phyloP scores from a whole-genome alignment of 2,113 vertebrate species.

The Gopherus flavomarginatus region DNA sequence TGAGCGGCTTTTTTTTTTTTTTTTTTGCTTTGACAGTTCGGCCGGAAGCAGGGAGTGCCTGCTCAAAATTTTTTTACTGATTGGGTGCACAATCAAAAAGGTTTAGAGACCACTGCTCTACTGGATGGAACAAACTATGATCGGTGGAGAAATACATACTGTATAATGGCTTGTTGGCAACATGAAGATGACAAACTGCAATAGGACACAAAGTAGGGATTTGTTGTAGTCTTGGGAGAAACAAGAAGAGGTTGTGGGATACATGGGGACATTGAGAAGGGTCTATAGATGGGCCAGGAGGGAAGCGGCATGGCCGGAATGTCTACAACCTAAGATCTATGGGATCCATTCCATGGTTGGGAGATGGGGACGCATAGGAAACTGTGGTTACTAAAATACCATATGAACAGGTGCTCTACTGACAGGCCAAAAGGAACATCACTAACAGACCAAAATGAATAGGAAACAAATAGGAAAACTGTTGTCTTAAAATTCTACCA shows the following conservation, averaged over 20 bases:
- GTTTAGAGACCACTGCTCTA: not conserved
- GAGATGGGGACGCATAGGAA: not conserved
- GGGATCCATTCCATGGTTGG: not conserved
- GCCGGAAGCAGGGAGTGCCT: no score
- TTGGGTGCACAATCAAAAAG: no score
- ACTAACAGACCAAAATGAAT: not conserved
- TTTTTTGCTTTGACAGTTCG: no score
- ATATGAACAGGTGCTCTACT: not conserved
- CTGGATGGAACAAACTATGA: not conserved
- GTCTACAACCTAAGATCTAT: not conserved
- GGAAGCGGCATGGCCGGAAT: not conserved
- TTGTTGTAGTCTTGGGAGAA: not conserved
- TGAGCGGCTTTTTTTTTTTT: no score
- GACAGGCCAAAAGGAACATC: not conserved
- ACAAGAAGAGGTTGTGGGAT: not conserved
- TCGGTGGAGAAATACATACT: not conserved
- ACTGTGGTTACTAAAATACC: not conserved
- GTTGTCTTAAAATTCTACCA: not conserved
- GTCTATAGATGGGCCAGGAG: not conserved
- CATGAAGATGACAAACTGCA: not conserved
- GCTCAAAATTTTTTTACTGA: no score
- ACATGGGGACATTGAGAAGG: not conserved
- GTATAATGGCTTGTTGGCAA: not conserved
- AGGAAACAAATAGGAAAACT: not conserved
- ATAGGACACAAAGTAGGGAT: not conserved